Percentiles rank a stretch among this genome's conserved stretches.
Conservation (phyloP, 23 tunicate genomes). For the Halocynthia roretzi region DNA sequence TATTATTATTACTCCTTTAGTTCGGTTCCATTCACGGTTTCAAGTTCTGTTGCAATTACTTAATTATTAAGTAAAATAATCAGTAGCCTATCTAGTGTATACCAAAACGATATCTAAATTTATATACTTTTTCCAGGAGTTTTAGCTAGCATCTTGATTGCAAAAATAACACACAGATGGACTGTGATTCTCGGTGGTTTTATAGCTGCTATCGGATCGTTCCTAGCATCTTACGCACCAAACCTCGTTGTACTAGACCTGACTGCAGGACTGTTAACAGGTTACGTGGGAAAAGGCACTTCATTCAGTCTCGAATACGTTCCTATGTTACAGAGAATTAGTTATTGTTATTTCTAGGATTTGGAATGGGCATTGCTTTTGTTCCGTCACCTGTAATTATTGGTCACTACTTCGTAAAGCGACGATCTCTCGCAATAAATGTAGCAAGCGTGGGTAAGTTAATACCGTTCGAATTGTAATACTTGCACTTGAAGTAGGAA, state of each 20-base stretch:
- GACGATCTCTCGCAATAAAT: constrained; percentile 76
- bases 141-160: constrained; percentile 46
- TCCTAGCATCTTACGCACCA: constrained; percentile 42
- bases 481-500: not conserved
- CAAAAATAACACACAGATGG: constrained; percentile 52
- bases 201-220: constrained; percentile 36
- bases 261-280: constrained; percentile 60
- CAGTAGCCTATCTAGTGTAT: not conserved
- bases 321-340: not conserved
- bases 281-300: constrained; percentile 3
- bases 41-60: too few relatives aligned
- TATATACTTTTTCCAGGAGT: constrained; percentile 56
- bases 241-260: constrained; percentile 31
- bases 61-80: constrained; percentile 6
- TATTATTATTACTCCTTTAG: too few relatives aligned
- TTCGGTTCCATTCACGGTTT: too few relatives aligned
- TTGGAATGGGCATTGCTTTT: constrained; percentile 72
- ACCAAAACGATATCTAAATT: too few relatives aligned
- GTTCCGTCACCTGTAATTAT: constrained; percentile 80
- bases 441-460: constrained; percentile 78
- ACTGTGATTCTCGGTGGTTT: constrained; percentile 62
- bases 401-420: constrained; percentile 58
- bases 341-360: constrained; percentile 11
- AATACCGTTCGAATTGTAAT: not conserved
- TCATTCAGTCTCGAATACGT: not conserved